Percentiles rank a stretch among this genome's conserved stretches.
phyloP scores from a whole-genome alignment of 2,113 vertebrate genomes.

The Bubo bubo region DNA sequence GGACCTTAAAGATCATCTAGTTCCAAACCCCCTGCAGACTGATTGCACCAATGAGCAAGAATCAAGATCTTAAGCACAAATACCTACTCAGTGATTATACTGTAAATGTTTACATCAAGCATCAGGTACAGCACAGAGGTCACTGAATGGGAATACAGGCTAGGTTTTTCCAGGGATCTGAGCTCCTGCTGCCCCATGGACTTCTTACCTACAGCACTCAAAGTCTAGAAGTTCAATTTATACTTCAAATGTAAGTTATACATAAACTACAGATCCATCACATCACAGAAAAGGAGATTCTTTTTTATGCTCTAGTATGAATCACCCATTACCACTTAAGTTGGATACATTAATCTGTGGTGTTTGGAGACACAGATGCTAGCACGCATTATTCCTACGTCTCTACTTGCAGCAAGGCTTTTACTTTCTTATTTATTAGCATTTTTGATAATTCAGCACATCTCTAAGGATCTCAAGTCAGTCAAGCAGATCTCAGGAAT shows the following conservation, averaged over 20 bases:
- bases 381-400: background rate
- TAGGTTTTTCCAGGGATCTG: background rate
- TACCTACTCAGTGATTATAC: background rate
- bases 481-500: background rate
- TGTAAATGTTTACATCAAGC: background rate
- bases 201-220: background rate
- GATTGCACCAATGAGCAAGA: background rate
- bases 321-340: background rate
- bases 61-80: background rate
- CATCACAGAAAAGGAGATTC: background rate
- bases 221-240: background rate
- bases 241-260: rapidly evolving
- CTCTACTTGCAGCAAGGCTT: background rate
- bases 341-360: rapidly evolving
- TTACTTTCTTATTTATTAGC: background rate
- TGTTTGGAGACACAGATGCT: background rate
- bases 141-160: background rate
- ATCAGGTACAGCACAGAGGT: background rate
- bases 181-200: background rate
- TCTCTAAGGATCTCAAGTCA: background rate
- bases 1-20: no score
- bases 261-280: background rate
- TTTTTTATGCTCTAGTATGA: background rate
- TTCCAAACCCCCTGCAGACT: background rate
- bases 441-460: background rate